Percentiles rank a stretch among this genome's conserved stretches.
Conservation (phyloP, 2,797 vertebrate species). For the Mus caroli region DNA sequence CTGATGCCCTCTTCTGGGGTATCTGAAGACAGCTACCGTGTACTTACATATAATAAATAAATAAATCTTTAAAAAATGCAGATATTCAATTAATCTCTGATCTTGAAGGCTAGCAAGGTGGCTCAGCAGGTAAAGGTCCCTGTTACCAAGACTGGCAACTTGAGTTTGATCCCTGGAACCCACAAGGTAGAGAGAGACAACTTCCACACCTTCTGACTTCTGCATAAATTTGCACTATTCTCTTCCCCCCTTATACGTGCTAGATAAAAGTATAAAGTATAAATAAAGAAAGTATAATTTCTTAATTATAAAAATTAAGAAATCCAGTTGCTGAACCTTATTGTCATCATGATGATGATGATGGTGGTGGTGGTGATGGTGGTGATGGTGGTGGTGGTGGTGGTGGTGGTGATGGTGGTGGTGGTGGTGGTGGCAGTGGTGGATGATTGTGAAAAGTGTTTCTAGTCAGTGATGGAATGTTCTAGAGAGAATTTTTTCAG, state of each 20-base stretch:
- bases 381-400: too few species aligned
- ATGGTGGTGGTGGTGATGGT: accelerated
- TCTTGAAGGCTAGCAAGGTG: neutral
- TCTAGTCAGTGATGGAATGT: neutral
- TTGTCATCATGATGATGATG: neutral
- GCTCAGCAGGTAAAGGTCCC: neutral
- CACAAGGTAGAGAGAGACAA: neutral
- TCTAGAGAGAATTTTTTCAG: neutral
- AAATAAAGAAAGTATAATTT: too few species aligned
- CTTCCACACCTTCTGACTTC: neutral
- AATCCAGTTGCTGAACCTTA: neutral
- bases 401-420: too few species aligned
- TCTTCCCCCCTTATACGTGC: neutral
- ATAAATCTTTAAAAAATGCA: too few species aligned
- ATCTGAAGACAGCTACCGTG: too few species aligned
- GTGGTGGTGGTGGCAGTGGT: too few species aligned
- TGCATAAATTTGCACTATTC: neutral
- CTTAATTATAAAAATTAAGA: too few species aligned
- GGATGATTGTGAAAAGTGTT: neutral
- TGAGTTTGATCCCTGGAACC: neutral
- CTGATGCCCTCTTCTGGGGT: too few species aligned
- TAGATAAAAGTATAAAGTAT: neutral
- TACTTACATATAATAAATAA: too few species aligned
- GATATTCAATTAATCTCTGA: too few species aligned
- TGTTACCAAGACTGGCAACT: neutral